Base-by-base conservation (phyloP, 2,888 invertebrate genomes). In the Hoplodrina ambigua region DNA sequence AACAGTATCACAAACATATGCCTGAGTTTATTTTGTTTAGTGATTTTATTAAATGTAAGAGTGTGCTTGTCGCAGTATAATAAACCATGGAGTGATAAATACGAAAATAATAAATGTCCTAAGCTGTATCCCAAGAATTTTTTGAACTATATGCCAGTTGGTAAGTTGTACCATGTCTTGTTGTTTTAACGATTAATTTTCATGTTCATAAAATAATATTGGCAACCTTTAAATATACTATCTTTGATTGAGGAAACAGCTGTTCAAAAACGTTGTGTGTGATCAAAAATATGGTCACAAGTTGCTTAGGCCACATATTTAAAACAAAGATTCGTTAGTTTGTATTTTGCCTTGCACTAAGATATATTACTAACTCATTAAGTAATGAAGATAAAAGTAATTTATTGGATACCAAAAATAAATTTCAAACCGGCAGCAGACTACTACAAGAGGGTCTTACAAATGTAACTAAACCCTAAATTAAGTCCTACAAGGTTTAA, bases 101-200 rank as follows among this genome's bases (percentile, higher is more conserved):
- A 95, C 86, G 96, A 95, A 86, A 94, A 87, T 86, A 94, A 94
- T 82, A 91, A 96, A 68, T 97, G 97, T 82, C 96, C 96, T 1
- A 96, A 95, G 80, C 87, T 97, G 37, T 96, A 95, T 86, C 96
- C 96, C 4, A 96, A 93, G 85, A 95, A 96, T 85, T 97, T 96
- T 80, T 91, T 94, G 37, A 96, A 96, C 84, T 96, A 94, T 87
- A 94, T 96, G 62, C 97, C 97, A 76, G 93, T 94, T 64, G 97
- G 97, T 92, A 95, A 96, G 95, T 91, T 20, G 37, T 20, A 54
- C 17, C 7, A 58, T 30, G 10, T 57, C 20, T 19, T 46, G 46
- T 58, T 52, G 17, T 7, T 37, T 1, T 62, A 25, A 62, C 54
- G 7, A 30, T 20, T 55, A 17, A 44, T 30, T 62, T 41, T 15